Conservation (phyloP, 2,888 invertebrate species). For the Morpho deidamia region DNA sequence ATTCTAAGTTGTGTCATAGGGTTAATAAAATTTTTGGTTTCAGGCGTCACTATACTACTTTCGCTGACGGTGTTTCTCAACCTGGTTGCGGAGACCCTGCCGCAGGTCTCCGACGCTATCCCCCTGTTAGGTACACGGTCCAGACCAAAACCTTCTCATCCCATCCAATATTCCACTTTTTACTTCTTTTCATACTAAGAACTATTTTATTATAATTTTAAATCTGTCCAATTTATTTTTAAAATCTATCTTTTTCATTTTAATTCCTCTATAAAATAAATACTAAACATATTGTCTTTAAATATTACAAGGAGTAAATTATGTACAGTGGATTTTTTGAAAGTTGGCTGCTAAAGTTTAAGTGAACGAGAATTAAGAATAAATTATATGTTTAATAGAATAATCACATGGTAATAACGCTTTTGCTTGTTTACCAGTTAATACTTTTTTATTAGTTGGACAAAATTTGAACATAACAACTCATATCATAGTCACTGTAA, state of each 20-base stretch:
- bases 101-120: slow-evolving; percentile 99
- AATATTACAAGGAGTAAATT: slow-evolving; percentile 77
- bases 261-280: slow-evolving; percentile 34
- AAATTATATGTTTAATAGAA: slow-evolving; percentile 12
- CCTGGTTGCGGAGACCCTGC: slow-evolving; percentile 99
- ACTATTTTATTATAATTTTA: slow-evolving; percentile 39
- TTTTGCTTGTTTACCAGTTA: slow-evolving; percentile 18
- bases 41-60: slow-evolving; percentile 99
- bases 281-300: slow-evolving; percentile 64
- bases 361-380: not conserved
- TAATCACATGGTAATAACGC: slow-evolving; percentile 14
- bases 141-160: slow-evolving; percentile 59
- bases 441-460: slow-evolving; percentile 17
- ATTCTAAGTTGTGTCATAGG: slow-evolving; percentile 32
- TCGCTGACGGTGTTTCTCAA: slow-evolving; percentile 99
- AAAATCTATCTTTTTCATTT: slow-evolving; percentile 29
- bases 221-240: slow-evolving; percentile 39
- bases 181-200: slow-evolving; percentile 42
- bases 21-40: slow-evolving; percentile 84
- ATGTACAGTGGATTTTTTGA: slow-evolving; percentile 31
- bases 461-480: slow-evolving; percentile 20
- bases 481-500: slow-evolving; percentile 19
- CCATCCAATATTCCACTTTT: slow-evolving; percentile 46
- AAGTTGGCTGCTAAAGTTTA: not conserved
- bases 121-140: slow-evolving; percentile 97